Evolutionary conservation across 2,888 invertebrate species (phyloP).

Genomic region (Colostygia pectinataria): DNA sequence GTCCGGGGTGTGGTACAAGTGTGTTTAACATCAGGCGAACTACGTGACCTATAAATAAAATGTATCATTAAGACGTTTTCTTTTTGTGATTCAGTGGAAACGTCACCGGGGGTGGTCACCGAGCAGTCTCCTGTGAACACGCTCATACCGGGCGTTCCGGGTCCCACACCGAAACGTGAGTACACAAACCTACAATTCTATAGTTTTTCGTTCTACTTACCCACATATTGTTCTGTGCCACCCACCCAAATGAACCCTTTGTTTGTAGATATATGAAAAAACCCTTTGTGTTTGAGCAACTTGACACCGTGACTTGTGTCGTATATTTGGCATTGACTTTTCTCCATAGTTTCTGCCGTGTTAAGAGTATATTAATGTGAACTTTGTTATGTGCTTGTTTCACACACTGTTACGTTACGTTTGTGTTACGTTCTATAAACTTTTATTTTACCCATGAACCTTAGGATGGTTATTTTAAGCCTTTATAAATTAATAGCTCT

Average conservation of each 20-base stretch:
- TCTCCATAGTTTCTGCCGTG: conserved; percentile 2
- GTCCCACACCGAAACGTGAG: conserved; percentile 65
- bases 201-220: conserved; percentile 24
- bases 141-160: conserved; percentile 43
- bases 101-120: conserved; percentile 51
- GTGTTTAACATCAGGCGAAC: too few species aligned
- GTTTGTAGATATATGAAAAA: conserved; percentile 39
- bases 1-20: too few species aligned
- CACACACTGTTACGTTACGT: neutral
- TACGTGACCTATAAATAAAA: too few species aligned
- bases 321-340: conserved; percentile 25
- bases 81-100: conserved; percentile 47
- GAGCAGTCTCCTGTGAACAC: conserved; percentile 57
- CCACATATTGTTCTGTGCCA: conserved; percentile 30
- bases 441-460: too few species aligned
- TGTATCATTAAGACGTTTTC: too few species aligned
- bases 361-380: conserved; percentile 2
- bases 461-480: too few species aligned
- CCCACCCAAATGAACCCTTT: conserved; percentile 42
- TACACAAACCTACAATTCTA: conserved; percentile 32
- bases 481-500: too few species aligned
- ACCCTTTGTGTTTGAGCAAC: conserved; percentile 44
- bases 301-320: conserved; percentile 38
- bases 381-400: conserved; percentile 4
- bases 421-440: neutral